A percentile compares a stretch with the other conserved stretches of the same genome.
Conservation (phyloP, 2,888 invertebrate genomes). For the Apotomis betuletana region DNA sequence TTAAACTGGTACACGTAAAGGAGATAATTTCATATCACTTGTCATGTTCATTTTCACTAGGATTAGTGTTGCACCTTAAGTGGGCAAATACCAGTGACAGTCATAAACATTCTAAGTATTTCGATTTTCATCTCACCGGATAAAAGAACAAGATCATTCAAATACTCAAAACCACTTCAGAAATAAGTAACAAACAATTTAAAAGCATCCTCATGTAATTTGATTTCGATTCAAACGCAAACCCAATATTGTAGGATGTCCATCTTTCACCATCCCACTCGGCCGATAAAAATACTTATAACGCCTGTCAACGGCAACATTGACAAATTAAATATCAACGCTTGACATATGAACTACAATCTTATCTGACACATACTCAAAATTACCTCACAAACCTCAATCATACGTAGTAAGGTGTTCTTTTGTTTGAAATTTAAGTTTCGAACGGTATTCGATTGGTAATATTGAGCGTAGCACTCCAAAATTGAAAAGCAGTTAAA, state of each 20-base stretch:
- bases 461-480: slow-evolving; percentile 12
- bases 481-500: slow-evolving; percentile 16
- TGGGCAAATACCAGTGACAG: not conserved
- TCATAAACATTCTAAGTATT: not conserved
- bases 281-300: slow-evolving; percentile 67
- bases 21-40: too few species aligned
- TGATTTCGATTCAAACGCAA: slow-evolving; percentile 45
- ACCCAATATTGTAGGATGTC: slow-evolving; percentile 51
- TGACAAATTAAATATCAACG: slow-evolving; percentile 81
- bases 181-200: slow-evolving; percentile 13
- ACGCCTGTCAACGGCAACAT: slow-evolving; percentile 76
- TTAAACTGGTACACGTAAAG: too few species aligned
- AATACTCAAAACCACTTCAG: slow-evolving; percentile 23
- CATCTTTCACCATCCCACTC: slow-evolving; percentile 59
- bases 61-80: too few species aligned
- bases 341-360: slow-evolving; percentile 46
- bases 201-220: slow-evolving; percentile 34
- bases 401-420: slow-evolving; percentile 32
- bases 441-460: slow-evolving; percentile 47
- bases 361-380: slow-evolving; percentile 42
- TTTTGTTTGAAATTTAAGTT: slow-evolving; percentile 38
- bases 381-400: slow-evolving; percentile 26
- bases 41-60: too few species aligned
- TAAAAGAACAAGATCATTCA: slow-evolving; percentile 4
- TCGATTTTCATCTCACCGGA: not conserved